Conservation (phyloP, 2,888 invertebrate species). For the Rhimphoctona megacephalus region DNA sequence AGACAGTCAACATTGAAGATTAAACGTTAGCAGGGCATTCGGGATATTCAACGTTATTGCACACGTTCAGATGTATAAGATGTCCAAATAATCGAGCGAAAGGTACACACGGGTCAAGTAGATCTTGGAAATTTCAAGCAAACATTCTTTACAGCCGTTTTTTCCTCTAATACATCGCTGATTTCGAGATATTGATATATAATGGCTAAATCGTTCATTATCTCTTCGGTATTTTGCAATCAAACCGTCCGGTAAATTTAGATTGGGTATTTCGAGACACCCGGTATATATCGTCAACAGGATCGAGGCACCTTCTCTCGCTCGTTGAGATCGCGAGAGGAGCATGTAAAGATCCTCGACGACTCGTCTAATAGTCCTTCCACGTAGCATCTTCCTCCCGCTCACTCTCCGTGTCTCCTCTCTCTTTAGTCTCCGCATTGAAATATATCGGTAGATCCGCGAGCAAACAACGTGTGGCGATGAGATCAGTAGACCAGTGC, state of each 20-base stretch:
- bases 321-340: slow-evolving; percentile 42
- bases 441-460: slow-evolving; percentile 44
- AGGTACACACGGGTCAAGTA: not conserved
- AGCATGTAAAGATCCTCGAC: slow-evolving; percentile 31
- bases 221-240: not conserved
- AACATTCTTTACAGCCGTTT: not conserved
- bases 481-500: slow-evolving; percentile 32
- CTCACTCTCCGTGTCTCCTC: slow-evolving; percentile 3
- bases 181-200: too few species aligned
- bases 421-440: slow-evolving; percentile 13
- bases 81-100: not conserved
- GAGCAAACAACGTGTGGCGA: slow-evolving; percentile 23
- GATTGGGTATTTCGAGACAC: not conserved
- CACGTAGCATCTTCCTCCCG: slow-evolving; percentile 27
- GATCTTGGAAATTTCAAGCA: not conserved
- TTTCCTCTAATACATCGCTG: too few species aligned
- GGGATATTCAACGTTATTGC: slow-evolving; percentile 24
- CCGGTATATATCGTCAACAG: slow-evolving; percentile 17
- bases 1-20: slow-evolving; percentile 42
- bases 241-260: not conserved
- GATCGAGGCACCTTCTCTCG: slow-evolving; percentile 38
- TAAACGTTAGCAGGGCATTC: slow-evolving; percentile 39
- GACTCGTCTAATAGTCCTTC: slow-evolving; percentile 35
- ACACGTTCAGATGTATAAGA: not conserved
- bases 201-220: too few species aligned